Evolutionary conservation across 2,888 invertebrate genomes (phyloP), one percentile per base, ranked within the genome.

Genomic region (Apantesis nais): DNA sequence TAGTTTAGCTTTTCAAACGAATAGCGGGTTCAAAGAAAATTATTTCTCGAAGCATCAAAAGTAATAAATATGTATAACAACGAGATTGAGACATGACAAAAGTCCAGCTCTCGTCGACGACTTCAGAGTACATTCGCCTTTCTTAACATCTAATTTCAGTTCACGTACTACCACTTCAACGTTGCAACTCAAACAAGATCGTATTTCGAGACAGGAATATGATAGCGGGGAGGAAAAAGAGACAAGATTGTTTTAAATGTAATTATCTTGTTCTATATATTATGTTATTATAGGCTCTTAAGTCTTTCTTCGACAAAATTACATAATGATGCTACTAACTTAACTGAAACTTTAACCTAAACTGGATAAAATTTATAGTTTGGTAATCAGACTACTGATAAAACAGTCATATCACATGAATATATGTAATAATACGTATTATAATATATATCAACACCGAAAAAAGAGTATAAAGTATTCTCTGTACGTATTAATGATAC

Each of bases 141-240:
- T 12, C 29, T 58, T 58, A 25, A 29, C 29, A 29, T 67, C 67
- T 61, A 44, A 61, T 61, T 67, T 67, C 61, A 61, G 67, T 34
- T 14, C 67, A 67, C 61, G 67, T 61, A 66, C 25, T 64, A 12
- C 34, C 19, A 48, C 61, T 67, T 61, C 16, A 61, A 61, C 31
- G 61, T 61, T 44, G 55, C 44, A 31, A 12, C 39, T 39, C 62
- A 29, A 37, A 29, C 52, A 63, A 22, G 25, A 41, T 61, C 60
- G 31, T 31, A 22, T 64, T 44, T 67, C 61, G 44, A 61, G 44
- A 67, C 60, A 44, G 61, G 60, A 61, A 67, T 61, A 61, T 19
- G 7, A 41, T 9, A 37, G 39, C 12, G 29, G 16, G 41, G 34
- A 16, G 61, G 44, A 1, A 7, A n/a, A 61, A 16, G n/a, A 61